These are phyloP conservation scores for Bruchidius siliquastri DNA, from an alignment of 2,888 invertebrate genomes.

Conservation along the genomic window DNA sequence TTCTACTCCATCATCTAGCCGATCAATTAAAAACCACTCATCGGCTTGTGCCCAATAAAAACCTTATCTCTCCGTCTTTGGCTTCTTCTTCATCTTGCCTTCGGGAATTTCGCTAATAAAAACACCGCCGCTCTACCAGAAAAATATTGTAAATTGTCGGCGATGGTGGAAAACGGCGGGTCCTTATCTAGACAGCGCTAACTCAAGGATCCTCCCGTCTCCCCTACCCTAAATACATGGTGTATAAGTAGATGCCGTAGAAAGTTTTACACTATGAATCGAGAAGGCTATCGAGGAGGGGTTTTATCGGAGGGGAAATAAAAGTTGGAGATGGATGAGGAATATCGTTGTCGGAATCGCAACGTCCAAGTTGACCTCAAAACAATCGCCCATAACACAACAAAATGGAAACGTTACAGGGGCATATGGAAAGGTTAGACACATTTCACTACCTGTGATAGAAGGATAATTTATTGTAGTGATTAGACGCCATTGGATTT, in stretches of 20 bases:
- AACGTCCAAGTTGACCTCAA: too few relatives aligned
- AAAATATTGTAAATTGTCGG: not conserved
- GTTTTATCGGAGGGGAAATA: too few relatives aligned
- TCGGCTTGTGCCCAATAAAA: not conserved
- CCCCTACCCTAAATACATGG: not conserved
- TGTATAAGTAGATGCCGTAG: not conserved
- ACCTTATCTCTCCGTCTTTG: not conserved
- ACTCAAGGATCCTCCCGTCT: not conserved
- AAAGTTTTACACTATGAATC: not conserved
- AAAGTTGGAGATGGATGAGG: too few relatives aligned
- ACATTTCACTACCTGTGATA: too few relatives aligned
- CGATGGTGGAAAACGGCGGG: not conserved
- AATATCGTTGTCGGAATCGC: too few relatives aligned
- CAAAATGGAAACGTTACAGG: too few relatives aligned
- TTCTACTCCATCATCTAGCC: not conserved
- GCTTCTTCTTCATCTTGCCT: not conserved
- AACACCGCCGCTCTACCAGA: not conserved
- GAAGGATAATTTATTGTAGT: too few relatives aligned
- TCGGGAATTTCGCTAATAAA: not conserved
- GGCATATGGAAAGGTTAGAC: too few relatives aligned
- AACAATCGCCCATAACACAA: too few relatives aligned
- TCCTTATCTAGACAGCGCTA: not conserved
- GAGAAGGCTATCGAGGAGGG: not conserved
- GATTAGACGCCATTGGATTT: too few relatives aligned
- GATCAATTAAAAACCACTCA: not conserved